These are phyloP conservation scores for Nothobranchius furzeri DNA, from an alignment of 2,113 vertebrate species.

Conservation along the genomic window DNA sequence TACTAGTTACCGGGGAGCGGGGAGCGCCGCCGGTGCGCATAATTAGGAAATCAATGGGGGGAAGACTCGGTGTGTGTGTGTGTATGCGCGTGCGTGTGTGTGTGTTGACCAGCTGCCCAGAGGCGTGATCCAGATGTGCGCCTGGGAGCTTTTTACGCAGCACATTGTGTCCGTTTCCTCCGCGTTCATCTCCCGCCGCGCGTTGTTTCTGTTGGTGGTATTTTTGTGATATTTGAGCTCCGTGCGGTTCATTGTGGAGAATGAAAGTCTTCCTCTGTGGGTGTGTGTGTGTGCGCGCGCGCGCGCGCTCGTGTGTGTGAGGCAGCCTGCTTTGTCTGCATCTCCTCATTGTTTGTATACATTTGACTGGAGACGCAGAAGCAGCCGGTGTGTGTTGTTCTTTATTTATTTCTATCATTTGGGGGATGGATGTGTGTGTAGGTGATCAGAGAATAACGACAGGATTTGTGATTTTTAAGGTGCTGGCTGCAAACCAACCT, in stretches of 20 bases:
- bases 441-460: conserved; percentile 33
- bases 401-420: neutral
- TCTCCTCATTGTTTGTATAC: conserved; percentile 79
- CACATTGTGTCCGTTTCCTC: conserved; percentile 58
- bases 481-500: conserved; percentile 39
- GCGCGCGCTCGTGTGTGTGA: conserved; percentile 4
- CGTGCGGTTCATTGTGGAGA: conserved; percentile 53
- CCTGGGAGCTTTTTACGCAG: conserved; percentile 60
- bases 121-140: conserved; percentile 85
- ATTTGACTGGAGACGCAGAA: conserved; percentile 50
- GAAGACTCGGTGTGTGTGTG: conserved; percentile 23
- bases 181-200: conserved; percentile 17
- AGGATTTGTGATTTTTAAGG: conserved; percentile 19
- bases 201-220: conserved; percentile 30
- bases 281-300: conserved; percentile 5
- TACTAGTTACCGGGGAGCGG: conserved; percentile 36
- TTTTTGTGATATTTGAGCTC: conserved; percentile 46
- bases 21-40: conserved; percentile 46
- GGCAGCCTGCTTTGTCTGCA: conserved; percentile 77
- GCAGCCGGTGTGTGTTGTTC: neutral
- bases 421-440: conserved; percentile 23
- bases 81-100: conserved; percentile 14
- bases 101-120: conserved; percentile 59
- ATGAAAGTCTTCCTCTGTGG: conserved; percentile 48
- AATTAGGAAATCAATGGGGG: conserved; percentile 60